Evolutionary conservation across 2,888 invertebrate genomes (phyloP).

Genomic region (Mycalesis mineus): DNA sequence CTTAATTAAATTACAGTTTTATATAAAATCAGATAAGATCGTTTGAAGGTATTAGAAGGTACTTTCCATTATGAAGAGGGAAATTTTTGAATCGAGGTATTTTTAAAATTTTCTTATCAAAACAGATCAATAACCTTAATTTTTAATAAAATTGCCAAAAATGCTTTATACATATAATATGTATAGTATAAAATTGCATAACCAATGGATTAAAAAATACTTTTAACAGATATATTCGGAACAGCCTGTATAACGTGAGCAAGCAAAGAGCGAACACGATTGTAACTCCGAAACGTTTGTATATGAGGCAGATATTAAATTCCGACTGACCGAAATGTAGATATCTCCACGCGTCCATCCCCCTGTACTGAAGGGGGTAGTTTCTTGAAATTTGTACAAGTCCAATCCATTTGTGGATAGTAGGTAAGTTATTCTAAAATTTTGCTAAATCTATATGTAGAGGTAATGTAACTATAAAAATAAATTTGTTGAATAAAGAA

Average conservation of each 20-base stretch:
- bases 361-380: slow-evolving; percentile 7
- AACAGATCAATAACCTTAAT: too few relatives aligned
- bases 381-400: slow-evolving; percentile 25
- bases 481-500: too few relatives aligned
- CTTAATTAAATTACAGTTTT: too few relatives aligned
- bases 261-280: slow-evolving; percentile 42
- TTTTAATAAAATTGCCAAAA: too few relatives aligned
- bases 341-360: slow-evolving; percentile 26
- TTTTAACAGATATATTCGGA: background rate
- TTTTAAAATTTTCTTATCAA: too few relatives aligned
- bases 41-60: too few relatives aligned
- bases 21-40: too few relatives aligned
- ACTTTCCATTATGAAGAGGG: too few relatives aligned
- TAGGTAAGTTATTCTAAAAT: background rate
- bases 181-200: too few relatives aligned
- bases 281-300: slow-evolving; percentile 40
- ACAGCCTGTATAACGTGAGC: slow-evolving; percentile 46
- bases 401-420: background rate
- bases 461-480: background rate
- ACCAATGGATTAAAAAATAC: background rate
- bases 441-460: background rate
- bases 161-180: too few relatives aligned
- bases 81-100: too few relatives aligned
- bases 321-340: slow-evolving; percentile 39
- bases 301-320: slow-evolving; percentile 48